Evolutionary conservation across 2,888 invertebrate species (phyloP), one percentile per base, ranked within the genome.

Genomic region (Athrips mouffetella): DNA sequence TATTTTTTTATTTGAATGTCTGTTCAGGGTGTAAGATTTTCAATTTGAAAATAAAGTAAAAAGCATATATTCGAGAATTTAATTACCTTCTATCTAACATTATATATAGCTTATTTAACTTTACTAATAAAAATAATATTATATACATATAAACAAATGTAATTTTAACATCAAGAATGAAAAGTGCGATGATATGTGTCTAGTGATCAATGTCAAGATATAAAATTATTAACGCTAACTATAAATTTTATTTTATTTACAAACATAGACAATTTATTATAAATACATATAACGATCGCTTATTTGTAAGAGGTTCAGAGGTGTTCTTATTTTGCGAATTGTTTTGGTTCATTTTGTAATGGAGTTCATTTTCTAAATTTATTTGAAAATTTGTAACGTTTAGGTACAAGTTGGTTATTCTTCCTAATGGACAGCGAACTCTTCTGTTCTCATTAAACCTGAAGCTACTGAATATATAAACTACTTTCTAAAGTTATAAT

Each of bases 111-210:
- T 13, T 13, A 13, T 45, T 7, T 20, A 23, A 62, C 1, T 37
- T 37, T 21, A 37, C 10, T 53, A 56, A 57, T 55, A 59, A 30
- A 31, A 30, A 31, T 30, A 21, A 44, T 33, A 52, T 54, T 72
- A 71, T 74, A 64, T 73, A 77, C 75, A 80, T 60, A 70, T 71
- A 68, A 62, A 70, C 54, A 45, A 54, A 59, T 55, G 56, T 52
- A 45, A 60, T 59, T 72, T 63, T 78, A 79, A 86, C 84, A 86
- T 69, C 82, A 73, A 87, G 79, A 85, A 77, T 83, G 79, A 82
- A 73, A 70, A 73, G 87, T 87, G 86, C 85, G 70, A 82, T 86
- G 87, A 88, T 88, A 88, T 88, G 86, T 84, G 74, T 78, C 82
- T 81, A 81, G 80, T 83, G 82, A 80, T 67, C 65, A 64, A 57